Percentiles rank a stretch among this genome's conserved stretches.
Conservation (phyloP, 2,797 vertebrate species). For the Clarias platycephalus region DNA sequence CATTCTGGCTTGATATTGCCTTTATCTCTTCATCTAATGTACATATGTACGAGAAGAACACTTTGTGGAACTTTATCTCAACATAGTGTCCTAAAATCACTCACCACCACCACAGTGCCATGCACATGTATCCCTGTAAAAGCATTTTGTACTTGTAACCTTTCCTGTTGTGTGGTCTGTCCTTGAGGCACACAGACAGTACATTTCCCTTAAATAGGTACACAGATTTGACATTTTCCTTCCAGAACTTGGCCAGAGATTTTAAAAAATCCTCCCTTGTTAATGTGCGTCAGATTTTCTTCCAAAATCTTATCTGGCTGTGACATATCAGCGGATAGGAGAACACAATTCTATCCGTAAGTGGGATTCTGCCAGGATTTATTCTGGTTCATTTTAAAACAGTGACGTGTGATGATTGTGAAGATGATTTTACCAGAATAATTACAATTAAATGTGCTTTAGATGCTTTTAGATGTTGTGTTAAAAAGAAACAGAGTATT, state of each 20-base stretch:
- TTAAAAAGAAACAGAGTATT: not conserved
- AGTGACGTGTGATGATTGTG: not conserved
- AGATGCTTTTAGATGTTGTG: not conserved
- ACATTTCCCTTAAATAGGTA: not conserved
- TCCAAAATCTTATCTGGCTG: constrained; percentile 26
- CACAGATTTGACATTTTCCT: constrained; percentile 26
- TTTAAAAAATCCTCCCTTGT: not conserved
- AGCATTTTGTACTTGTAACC: not conserved
- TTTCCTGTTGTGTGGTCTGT: constrained; percentile 28
- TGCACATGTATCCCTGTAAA: not conserved
- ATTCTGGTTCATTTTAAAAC: not conserved
- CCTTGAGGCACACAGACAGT: not conserved
- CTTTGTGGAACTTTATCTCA: not conserved
- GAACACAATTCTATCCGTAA: constrained; percentile 4
- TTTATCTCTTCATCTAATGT: not conserved
- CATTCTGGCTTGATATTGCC: not conserved
- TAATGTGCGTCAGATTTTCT: not conserved
- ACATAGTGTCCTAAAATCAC: not conserved
- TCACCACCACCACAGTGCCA: not conserved
- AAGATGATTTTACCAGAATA: not conserved
- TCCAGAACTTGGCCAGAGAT: constrained; percentile 10
- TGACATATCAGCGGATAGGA: not conserved
- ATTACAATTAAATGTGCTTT: not conserved
- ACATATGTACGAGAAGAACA: not conserved
- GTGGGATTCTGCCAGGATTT: not conserved